Percentiles rank a stretch among this genome's conserved stretches.
Conservation (phyloP, 2,888 invertebrate genomes). For the Tupiocoris notatus region DNA sequence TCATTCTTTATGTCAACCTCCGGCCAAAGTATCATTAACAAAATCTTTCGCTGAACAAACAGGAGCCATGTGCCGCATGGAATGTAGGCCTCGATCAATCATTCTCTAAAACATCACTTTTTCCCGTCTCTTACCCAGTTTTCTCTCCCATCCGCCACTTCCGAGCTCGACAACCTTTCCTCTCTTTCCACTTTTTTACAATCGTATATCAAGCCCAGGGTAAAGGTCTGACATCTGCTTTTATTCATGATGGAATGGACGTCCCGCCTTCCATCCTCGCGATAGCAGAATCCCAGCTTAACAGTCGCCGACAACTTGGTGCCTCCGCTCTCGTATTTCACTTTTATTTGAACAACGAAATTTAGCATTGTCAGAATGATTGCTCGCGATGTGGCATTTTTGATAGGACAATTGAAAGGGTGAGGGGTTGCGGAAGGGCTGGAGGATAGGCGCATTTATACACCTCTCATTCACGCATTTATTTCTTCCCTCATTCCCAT, state of each 20-base stretch:
- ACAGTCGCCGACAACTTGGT: slow-evolving; percentile 7
- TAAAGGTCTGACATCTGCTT: slow-evolving; percentile 36
- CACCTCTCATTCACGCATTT: too few relatives aligned
- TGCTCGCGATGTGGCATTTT: not conserved
- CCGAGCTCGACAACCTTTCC: too few relatives aligned
- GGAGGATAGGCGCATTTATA: too few relatives aligned
- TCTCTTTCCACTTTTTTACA: not conserved
- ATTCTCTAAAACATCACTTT: slow-evolving; percentile 40
- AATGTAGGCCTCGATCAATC: slow-evolving; percentile 36
- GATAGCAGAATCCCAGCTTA: slow-evolving; percentile 5
- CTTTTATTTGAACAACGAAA: slow-evolving; percentile 31
- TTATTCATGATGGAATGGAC: slow-evolving; percentile 30
- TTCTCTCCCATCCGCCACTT: too few relatives aligned
- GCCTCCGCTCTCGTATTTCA: slow-evolving; percentile 14
- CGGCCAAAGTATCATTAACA: slow-evolving; percentile 32
- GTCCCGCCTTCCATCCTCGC: not conserved
- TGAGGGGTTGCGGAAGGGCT: too few relatives aligned
- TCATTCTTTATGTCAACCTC: slow-evolving; percentile 40
- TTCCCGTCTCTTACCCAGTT: too few relatives aligned
- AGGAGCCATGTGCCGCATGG: slow-evolving; percentile 13
- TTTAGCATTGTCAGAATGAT: slow-evolving; percentile 22
- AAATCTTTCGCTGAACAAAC: slow-evolving; percentile 31
- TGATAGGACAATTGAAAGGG: not conserved
- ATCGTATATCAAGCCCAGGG: slow-evolving; percentile 38
- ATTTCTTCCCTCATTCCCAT: too few relatives aligned